These are phyloP conservation scores for Trinectes maculatus DNA, from an alignment of 2,113 vertebrate species.

Conservation along the genomic window DNA sequence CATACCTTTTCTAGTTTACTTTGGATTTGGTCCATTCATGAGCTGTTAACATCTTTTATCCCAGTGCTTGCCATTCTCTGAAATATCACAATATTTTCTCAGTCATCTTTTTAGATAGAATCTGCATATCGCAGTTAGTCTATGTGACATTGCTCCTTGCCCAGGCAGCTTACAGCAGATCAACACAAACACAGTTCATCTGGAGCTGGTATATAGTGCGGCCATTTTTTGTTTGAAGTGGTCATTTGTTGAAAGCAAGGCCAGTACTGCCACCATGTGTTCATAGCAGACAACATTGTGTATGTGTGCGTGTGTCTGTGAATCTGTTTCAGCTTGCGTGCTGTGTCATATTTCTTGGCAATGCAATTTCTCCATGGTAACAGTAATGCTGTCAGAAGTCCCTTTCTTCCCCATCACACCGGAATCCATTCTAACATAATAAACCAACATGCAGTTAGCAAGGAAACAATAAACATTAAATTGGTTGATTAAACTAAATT, in stretches of 20 bases:
- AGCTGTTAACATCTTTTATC: conserved; percentile 21
- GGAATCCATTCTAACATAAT: conserved; percentile 1
- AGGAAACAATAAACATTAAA: conserved; percentile 7
- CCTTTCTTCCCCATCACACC: background rate
- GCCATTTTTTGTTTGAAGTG: background rate
- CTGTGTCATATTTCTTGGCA: conserved; percentile 4
- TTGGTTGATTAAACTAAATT: conserved; percentile 28
- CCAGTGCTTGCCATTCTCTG: background rate
- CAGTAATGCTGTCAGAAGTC: background rate
- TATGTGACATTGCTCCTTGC: conserved; percentile 9
- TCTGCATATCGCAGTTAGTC: conserved; percentile 19
- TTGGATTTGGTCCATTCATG: conserved; percentile 4
- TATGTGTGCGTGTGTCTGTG: background rate
- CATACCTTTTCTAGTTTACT: conserved; percentile 11
- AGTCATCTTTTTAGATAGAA: conserved; percentile 22
- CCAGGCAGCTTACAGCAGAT: conserved; percentile 25
- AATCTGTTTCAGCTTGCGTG: background rate
- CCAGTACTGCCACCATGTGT: conserved; percentile 65
- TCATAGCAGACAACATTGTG: background rate
- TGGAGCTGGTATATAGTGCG: background rate
- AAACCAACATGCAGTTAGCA: background rate
- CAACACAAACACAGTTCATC: conserved; percentile 16
- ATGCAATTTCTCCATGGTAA: background rate
- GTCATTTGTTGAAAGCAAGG: background rate
- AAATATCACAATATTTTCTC: background rate